Evolutionary conservation across 2,888 invertebrate species (phyloP).

Genomic region (Ectemnius continuus): DNA sequence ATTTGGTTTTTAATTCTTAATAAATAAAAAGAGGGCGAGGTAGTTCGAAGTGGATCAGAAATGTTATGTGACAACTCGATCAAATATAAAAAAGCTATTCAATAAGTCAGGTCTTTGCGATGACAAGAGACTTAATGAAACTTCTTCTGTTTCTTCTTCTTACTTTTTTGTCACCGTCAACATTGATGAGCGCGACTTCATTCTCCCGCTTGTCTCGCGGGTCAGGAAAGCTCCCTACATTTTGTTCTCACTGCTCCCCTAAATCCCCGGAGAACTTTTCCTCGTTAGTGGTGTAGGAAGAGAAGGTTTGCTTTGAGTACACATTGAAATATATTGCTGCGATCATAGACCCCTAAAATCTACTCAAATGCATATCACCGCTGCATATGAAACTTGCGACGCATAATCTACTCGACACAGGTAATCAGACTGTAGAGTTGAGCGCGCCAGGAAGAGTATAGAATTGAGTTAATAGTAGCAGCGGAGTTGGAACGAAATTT

Average conservation of each 20-base stretch:
- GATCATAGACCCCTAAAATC: no score
- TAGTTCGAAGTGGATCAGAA: constrained; percentile 17
- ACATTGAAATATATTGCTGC: constrained; percentile 17
- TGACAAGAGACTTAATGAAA: constrained; percentile 54
- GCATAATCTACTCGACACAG: no score
- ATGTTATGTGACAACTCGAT: constrained; percentile 43
- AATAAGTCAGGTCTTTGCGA: constrained; percentile 43
- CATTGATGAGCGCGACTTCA: constrained; percentile 40
- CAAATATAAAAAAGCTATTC: constrained; percentile 55
- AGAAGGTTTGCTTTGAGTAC: constrained; percentile 18
- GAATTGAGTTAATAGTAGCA: no score
- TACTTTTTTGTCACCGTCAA: constrained; percentile 28
- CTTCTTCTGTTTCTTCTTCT: constrained; percentile 14
- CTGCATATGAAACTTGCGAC: no score
- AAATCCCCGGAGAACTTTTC: constrained; percentile 39
- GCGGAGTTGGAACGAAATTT: no score
- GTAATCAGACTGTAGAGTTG: no score
- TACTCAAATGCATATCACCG: no score
- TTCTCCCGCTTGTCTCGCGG: constrained; percentile 42
- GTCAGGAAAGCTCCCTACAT: constrained; percentile 25
- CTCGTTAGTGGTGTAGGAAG: no score
- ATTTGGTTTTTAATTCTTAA: background rate
- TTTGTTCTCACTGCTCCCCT: constrained; percentile 45
- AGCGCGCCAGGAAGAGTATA: no score
- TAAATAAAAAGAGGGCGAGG: background rate